Evolutionary conservation across 2,888 invertebrate genomes (phyloP).

Genomic region (Malthinus seriepunctatus): DNA sequence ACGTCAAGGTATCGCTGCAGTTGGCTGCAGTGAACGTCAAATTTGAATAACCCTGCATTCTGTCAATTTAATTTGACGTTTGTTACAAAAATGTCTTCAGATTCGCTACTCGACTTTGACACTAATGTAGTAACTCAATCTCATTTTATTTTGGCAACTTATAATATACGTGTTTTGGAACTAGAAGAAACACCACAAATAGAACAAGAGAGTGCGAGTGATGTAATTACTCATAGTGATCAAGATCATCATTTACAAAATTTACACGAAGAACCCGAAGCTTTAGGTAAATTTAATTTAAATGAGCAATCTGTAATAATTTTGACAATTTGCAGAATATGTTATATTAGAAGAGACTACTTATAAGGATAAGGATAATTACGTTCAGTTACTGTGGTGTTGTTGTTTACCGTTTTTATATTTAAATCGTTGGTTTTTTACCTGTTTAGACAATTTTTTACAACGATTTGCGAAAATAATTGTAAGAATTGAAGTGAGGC

Average conservation of each 20-base stretch:
- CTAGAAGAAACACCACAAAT: not conserved
- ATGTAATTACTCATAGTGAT: not conserved
- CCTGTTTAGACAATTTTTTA: constrained; percentile 25
- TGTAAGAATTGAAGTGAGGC: constrained; percentile 27
- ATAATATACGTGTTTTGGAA: constrained; percentile 25
- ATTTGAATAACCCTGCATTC: no score
- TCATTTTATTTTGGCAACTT: constrained; percentile 32
- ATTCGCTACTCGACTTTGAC: no score
- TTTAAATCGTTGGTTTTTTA: constrained; percentile 20
- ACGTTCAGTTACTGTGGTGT: constrained; percentile 28
- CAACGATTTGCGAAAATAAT: constrained; percentile 22
- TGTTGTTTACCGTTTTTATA: constrained; percentile 26
- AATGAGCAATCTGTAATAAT: not conserved
- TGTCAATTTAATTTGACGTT: no score
- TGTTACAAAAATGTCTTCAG: no score
- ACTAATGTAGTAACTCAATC: constrained; percentile 28
- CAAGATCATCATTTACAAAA: no score
- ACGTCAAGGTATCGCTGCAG: no score
- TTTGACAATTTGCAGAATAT: constrained; percentile 2
- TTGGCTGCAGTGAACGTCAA: no score
- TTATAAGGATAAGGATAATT: constrained; percentile 16
- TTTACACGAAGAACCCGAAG: constrained; percentile 16
- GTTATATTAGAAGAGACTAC: not conserved
- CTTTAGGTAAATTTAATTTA: constrained; percentile 14
- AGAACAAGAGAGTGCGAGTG: not conserved